Percentiles rank a stretch among this genome's conserved stretches.
Evolutionary conservation across 2,888 invertebrate species (phyloP).

Genomic region (Cheilosia pagana): DNA sequence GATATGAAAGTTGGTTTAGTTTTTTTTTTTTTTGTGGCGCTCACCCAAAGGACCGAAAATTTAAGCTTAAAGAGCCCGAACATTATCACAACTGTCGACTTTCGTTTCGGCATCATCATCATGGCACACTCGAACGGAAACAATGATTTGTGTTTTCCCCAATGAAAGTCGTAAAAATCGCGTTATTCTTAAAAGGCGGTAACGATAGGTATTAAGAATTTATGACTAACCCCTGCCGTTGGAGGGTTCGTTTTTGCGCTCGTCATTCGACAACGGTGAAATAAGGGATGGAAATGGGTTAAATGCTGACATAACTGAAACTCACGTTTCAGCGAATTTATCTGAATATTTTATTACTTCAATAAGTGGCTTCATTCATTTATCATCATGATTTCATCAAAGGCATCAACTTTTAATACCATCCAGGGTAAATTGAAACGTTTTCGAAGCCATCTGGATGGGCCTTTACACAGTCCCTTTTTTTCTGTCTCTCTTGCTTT

Average conservation of each 20-base stretch:
- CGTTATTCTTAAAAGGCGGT: slow-evolving; percentile 63
- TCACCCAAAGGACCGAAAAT: not conserved
- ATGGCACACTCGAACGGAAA: not conserved
- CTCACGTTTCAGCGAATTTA: slow-evolving; percentile 68
- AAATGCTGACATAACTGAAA: slow-evolving; percentile 70
- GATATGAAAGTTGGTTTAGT: no score
- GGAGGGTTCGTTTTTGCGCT: slow-evolving; percentile 12
- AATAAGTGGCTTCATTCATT: slow-evolving; percentile 73
- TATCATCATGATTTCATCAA: slow-evolving; percentile 70
- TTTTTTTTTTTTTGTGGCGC: no score
- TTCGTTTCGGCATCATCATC: not conserved
- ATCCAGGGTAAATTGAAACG: slow-evolving; percentile 31
- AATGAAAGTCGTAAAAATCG: slow-evolving; percentile 58
- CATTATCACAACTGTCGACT: not conserved
- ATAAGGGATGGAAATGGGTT: slow-evolving; percentile 61
- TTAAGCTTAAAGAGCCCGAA: not conserved
- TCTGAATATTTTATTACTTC: slow-evolving; percentile 73
- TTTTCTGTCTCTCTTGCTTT: not conserved
- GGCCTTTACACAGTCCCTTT: slow-evolving; percentile 27
- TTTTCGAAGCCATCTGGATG: slow-evolving; percentile 41
- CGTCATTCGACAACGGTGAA: slow-evolving; percentile 25
- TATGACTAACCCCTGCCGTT: slow-evolving; percentile 42
- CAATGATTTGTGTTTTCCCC: slow-evolving; percentile 47
- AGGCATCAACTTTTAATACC: slow-evolving; percentile 43
- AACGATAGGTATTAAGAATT: slow-evolving; percentile 69